A percentile compares a stretch with the other conserved stretches of the same genome.
Evolutionary conservation across 2,888 invertebrate species (phyloP).

Genomic region (Ametastegia equiseti): DNA sequence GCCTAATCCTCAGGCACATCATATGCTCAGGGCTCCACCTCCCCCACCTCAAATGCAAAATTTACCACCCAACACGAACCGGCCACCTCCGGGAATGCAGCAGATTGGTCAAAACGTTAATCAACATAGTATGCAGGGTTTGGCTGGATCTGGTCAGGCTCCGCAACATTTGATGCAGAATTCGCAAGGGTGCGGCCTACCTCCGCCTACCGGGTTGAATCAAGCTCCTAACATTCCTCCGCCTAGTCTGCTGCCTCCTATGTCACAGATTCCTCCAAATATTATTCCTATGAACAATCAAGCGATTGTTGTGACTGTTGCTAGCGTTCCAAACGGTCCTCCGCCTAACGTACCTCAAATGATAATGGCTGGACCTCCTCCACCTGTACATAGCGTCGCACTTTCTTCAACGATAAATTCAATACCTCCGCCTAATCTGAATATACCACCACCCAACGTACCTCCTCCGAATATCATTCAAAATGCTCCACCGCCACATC

Average conservation of each 20-base stretch:
- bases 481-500: slow-evolving; percentile 63
- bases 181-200: slow-evolving; percentile 58
- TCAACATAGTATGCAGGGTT: slow-evolving; percentile 61
- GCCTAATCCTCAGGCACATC: not conserved
- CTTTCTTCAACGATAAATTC: slow-evolving; percentile 67
- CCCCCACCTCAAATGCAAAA: slow-evolving; percentile 60
- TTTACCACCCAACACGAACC: slow-evolving; percentile 70
- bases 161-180: slow-evolving; percentile 59
- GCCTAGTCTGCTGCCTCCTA: slow-evolving; percentile 65
- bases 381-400: slow-evolving; percentile 64
- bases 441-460: slow-evolving; percentile 75
- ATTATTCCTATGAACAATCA: slow-evolving; percentile 65
- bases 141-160: slow-evolving; percentile 46
- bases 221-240: slow-evolving; percentile 66
- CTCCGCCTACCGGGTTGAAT: slow-evolving; percentile 57
- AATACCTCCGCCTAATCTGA: slow-evolving; percentile 72
- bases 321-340: slow-evolving; percentile 66
- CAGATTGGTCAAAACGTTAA: slow-evolving; percentile 68
- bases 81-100: slow-evolving; percentile 70
- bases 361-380: slow-evolving; percentile 68
- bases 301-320: slow-evolving; percentile 65
- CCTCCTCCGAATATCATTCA: slow-evolving; percentile 67
- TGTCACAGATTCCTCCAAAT: slow-evolving; percentile 70
- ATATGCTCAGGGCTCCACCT: slow-evolving; percentile 54
- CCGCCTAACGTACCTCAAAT: slow-evolving; percentile 68